Base-by-base conservation (phyloP, 2,888 invertebrate species). In the Eupithecia tripunctaria region DNA sequence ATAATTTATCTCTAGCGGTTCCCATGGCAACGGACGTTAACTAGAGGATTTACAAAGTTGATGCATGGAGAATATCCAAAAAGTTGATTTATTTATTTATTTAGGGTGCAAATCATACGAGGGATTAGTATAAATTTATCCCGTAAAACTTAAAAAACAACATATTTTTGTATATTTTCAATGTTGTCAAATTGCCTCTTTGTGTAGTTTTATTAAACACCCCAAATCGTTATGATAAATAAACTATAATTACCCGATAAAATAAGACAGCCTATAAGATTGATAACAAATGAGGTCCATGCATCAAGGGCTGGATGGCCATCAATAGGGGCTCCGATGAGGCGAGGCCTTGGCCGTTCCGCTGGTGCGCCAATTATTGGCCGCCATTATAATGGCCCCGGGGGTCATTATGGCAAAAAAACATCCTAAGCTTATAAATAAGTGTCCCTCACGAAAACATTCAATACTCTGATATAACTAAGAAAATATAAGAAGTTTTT, bases 311-410 rank as follows among this genome's bases (percentile, higher is more conserved):
- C 5, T 25, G 25, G 12, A 25, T 5, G 56, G 25, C 47, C 66
- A 59, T 60, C 66, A 59, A 66, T 66, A 47, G 67, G 25, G 60
- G 59, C 10, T 21, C 36, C 66, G 36, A 43, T 47, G 66, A n/a
- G 43, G 65, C 59, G 56, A 60, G 71, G 62, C 67, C 41, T 62
- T 25, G 59, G 59, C 12, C 67, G 67, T 56, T 67, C 32, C 70
- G 84, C 84, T 86, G 86, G 84, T 84, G 82, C 85, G 85, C 84
- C 88, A 89, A 88, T 89, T 86, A 88, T 82, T 82, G 74, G 79
- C 77, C 80, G 78, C 80, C 80, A 84, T 84, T 82, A 84, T 29
- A 60, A 15, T 18, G 60, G 60, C 15, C 25, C 59, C 51, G 3
- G 25, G 15, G 27, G 27, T 1, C 59, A 59, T 59, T 59, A 27